Evolutionary conservation across 2,113 vertebrate species (phyloP).

Genomic region (Callaeas wilsoni): DNA sequence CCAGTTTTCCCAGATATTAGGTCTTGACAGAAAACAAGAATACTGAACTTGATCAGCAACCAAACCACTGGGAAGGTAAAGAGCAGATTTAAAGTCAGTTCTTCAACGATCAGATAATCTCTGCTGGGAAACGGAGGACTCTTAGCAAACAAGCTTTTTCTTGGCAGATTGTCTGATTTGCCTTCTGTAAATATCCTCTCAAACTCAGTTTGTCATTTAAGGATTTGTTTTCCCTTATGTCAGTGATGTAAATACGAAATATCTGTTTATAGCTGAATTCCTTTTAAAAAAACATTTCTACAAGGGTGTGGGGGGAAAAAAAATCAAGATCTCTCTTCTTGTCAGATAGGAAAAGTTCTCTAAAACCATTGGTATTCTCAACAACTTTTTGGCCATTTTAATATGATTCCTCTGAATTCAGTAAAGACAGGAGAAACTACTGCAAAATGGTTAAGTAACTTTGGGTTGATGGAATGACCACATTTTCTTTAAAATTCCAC

Average conservation of each 20-base stretch:
- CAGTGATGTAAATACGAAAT: not conserved
- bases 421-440: not conserved
- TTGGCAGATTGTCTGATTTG: not conserved
- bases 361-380: not conserved
- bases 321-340: not conserved
- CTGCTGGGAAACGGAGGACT: not conserved
- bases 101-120: not conserved
- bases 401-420: not conserved
- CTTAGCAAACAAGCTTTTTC: not conserved
- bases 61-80: not conserved
- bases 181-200: not conserved
- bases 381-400: not conserved
- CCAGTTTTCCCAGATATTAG: not conserved
- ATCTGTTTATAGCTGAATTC: not conserved
- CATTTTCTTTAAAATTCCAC: not conserved
- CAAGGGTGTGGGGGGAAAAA: not conserved
- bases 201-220: not conserved
- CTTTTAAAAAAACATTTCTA: not conserved
- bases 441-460: not conserved
- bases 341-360: not conserved
- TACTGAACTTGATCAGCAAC: not conserved
- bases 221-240: not conserved
- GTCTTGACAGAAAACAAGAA: not conserved
- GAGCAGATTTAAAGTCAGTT: not conserved
- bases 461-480: not conserved